phyloP scores from a whole-genome alignment of 2,797 vertebrate genomes.

The Sebastiscus tertius region DNA sequence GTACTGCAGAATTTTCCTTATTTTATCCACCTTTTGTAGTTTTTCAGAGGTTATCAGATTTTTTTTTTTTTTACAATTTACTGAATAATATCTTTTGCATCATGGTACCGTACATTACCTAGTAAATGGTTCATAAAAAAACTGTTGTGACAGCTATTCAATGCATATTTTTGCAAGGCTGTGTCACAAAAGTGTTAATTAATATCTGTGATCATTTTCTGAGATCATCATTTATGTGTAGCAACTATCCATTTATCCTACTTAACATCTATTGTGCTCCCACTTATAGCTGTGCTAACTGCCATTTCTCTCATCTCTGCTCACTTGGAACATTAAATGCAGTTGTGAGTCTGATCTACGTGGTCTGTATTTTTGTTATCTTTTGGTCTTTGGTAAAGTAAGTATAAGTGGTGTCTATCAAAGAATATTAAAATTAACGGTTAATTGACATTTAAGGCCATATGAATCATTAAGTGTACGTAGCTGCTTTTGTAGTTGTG shows the following conservation, averaged over 20 bases:
- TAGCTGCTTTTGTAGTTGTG: neutral
- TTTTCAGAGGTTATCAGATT: neutral
- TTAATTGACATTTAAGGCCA: neutral
- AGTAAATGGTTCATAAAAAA: neutral
- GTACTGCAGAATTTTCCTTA: neutral
- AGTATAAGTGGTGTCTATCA: neutral
- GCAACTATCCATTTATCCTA: neutral
- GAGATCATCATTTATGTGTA: neutral
- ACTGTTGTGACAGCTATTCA: neutral
- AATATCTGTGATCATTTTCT: neutral
- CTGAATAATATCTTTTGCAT: neutral
- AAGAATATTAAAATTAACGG: neutral
- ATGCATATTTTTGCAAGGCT: neutral
- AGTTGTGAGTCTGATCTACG: neutral
- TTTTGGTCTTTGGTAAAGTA: constrained; percentile 1
- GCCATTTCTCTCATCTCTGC: neutral
- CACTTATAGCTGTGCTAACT: neutral
- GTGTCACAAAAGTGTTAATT: neutral
- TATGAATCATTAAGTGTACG: neutral
- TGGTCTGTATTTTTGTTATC: neutral
- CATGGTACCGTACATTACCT: neutral
- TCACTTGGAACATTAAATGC: neutral
- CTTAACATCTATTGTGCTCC: neutral
- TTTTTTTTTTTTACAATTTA: neutral
- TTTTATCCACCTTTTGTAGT: neutral